phyloP scores from a whole-genome alignment of 2,113 vertebrate species.

The Anguilla rostrata region DNA sequence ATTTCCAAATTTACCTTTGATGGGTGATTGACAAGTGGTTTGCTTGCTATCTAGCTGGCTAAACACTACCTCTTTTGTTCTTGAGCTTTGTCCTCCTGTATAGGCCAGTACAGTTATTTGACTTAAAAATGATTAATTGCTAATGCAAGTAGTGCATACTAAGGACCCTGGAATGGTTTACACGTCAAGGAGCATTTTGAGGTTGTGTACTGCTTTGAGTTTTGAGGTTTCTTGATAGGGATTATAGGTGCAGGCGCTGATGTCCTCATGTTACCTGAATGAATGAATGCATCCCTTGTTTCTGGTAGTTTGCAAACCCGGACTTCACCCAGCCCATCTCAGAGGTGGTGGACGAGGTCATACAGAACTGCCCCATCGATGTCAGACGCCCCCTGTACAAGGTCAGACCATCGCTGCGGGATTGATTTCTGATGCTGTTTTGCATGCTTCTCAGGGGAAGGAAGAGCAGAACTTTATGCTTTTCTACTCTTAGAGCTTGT shows the following conservation, averaged over 20 bases:
- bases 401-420: constrained; percentile 62
- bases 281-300: background rate
- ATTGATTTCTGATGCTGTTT: background rate
- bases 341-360: constrained; percentile 98
- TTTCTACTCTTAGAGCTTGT: too few species aligned
- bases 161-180: background rate
- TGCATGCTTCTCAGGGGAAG: background rate
- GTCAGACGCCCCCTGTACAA: constrained; percentile 96
- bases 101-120: background rate
- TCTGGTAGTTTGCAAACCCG: constrained; percentile 90
- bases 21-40: too few species aligned
- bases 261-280: background rate
- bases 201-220: background rate
- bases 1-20: too few species aligned
- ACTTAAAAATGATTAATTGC: background rate
- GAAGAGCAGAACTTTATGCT: too few species aligned
- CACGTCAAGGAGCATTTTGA: background rate
- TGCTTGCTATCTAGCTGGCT: too few species aligned
- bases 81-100: too few species aligned
- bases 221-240: background rate
- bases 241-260: background rate
- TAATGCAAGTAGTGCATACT: background rate
- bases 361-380: constrained; percentile 98
- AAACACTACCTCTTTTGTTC: too few species aligned
- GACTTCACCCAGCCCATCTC: constrained; percentile 98